Conservation (phyloP, 2,888 invertebrate species). For the Cotesia congregata region DNA sequence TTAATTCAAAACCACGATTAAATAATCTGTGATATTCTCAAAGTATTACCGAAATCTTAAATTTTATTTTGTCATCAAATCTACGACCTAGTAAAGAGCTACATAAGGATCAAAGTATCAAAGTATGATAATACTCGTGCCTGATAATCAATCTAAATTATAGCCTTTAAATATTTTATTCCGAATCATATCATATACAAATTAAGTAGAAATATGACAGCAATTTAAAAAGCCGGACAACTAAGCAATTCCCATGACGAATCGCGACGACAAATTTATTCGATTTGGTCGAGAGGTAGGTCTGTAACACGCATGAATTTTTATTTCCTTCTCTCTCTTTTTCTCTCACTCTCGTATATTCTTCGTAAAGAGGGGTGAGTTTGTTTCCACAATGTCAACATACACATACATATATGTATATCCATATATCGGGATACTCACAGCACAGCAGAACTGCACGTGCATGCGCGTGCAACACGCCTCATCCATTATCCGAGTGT, state of each 20-base stretch:
- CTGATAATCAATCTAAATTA: too few species aligned
- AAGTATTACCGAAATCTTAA: too few species aligned
- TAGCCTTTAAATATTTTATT: too few species aligned
- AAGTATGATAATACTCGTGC: too few species aligned
- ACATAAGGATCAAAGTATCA: too few species aligned
- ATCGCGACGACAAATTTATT: slow-evolving; percentile 16
- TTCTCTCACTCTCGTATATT: background rate
- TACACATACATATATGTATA: slow-evolving; percentile 14
- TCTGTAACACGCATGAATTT: background rate
- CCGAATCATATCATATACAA: background rate
- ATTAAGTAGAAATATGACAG: background rate
- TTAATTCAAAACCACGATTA: background rate
- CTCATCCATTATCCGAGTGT: slow-evolving; percentile 49
- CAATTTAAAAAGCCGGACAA: background rate
- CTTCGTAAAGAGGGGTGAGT: background rate
- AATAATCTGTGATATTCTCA: background rate
- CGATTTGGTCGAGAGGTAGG: background rate
- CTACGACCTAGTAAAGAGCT: too few species aligned
- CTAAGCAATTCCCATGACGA: slow-evolving; percentile 13
- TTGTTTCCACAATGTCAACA: slow-evolving; percentile 29
- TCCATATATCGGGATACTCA: too few species aligned
- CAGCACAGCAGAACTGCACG: slow-evolving; percentile 40
- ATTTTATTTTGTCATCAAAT: too few species aligned
- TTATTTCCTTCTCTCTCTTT: background rate
- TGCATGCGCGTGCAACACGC: slow-evolving; percentile 48